These are phyloP conservation scores for Daboia siamensis DNA, from an alignment of 2,113 vertebrate species.

Conservation along the genomic window DNA sequence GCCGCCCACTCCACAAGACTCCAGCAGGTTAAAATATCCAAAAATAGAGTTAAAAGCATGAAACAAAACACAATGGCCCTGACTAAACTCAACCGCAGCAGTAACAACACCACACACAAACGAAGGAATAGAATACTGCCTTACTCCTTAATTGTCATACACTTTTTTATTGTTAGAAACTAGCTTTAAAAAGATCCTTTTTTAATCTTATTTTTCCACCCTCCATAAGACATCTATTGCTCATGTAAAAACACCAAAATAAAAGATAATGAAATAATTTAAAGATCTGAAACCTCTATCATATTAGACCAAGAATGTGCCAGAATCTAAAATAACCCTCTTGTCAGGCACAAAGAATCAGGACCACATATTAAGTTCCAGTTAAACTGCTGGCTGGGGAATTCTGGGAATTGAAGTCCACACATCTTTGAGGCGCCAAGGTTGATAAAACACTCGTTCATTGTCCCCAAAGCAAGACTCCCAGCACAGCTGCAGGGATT, in stretches of 20 bases:
- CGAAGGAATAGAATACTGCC: not conserved
- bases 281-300: conserved; percentile 17
- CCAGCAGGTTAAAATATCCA: not conserved
- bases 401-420: not conserved
- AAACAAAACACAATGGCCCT: not conserved
- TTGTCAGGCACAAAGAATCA: not conserved
- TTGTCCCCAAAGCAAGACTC: fast-evolving
- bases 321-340: conserved; percentile 42
- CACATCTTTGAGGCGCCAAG: not conserved
- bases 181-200: not conserved
- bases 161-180: not conserved
- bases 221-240: not conserved
- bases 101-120: not conserved
- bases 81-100: not conserved
- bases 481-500: not conserved
- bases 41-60: not conserved
- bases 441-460: not conserved
- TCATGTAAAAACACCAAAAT: not conserved
- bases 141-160: not conserved
- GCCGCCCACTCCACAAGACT: not conserved
- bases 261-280: not conserved
- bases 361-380: not conserved
- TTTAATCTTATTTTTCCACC: not conserved
- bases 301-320: conserved; percentile 1
- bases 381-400: not conserved